Conservation (phyloP, 2,113 vertebrate species). For the Alligator sinensis region DNA sequence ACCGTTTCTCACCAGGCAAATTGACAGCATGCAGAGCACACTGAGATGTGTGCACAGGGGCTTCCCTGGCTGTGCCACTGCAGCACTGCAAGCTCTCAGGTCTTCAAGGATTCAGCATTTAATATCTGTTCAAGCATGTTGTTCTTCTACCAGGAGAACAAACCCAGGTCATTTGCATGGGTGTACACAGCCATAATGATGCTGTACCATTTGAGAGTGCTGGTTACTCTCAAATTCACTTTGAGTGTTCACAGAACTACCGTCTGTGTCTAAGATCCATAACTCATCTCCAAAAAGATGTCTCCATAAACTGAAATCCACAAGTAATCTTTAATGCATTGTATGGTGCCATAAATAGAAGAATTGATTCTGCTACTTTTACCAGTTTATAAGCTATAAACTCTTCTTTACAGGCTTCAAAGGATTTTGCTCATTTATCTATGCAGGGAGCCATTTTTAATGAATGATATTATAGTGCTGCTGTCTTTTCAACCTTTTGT, state of each 20-base stretch:
- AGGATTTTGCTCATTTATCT: neutral
- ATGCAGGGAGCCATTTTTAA: neutral
- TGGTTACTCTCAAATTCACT: accelerated
- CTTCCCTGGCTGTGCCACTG: too few relatives aligned
- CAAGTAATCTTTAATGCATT: neutral
- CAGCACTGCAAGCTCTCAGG: too few relatives aligned
- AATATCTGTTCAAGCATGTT: too few relatives aligned
- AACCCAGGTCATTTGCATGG: neutral
- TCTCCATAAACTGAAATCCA: neutral
- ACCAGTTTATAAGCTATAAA: neutral
- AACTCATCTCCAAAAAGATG: neutral
- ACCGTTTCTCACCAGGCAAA: too few relatives aligned
- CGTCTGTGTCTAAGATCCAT: neutral
- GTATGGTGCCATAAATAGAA: neutral
- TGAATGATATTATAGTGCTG: neutral
- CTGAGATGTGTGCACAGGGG: too few relatives aligned
- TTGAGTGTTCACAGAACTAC: neutral
- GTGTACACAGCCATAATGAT: too few relatives aligned
- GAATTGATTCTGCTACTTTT: neutral
- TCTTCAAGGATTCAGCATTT: too few relatives aligned
- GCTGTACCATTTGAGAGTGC: neutral
- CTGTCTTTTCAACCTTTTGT: neutral
- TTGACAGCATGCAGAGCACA: too few relatives aligned
- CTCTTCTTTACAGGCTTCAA: neutral
- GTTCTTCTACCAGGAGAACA: too few relatives aligned